phyloP scores from a whole-genome alignment of 2,888 invertebrate species.

The Cyaniris semiargus region DNA sequence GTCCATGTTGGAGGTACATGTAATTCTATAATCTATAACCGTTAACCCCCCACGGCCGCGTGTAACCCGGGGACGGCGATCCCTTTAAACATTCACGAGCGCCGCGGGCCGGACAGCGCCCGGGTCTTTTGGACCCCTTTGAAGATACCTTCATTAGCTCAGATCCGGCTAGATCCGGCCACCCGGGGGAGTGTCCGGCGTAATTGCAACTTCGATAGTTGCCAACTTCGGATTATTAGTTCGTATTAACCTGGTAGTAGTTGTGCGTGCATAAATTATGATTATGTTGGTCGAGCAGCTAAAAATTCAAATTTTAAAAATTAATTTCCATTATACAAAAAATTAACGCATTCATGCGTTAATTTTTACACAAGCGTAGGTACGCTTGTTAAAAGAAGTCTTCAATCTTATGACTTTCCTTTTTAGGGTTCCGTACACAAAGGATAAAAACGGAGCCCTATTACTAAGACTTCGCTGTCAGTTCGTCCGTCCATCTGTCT shows the following conservation, averaged over 20 bases:
- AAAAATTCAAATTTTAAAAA: not conserved
- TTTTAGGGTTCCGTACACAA: too few species aligned
- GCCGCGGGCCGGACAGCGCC: constrained; percentile 61
- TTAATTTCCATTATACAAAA: too few species aligned
- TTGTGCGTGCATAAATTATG: not conserved
- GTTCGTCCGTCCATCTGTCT: not conserved
- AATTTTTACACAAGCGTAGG: too few species aligned
- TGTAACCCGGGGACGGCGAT: constrained; percentile 46
- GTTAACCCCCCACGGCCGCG: constrained; percentile 38
- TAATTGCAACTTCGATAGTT: constrained; percentile 40
- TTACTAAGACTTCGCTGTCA: not conserved
- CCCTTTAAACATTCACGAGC: constrained; percentile 74
- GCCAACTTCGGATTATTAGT: constrained; percentile 5
- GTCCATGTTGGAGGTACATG: not conserved
- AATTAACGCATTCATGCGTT: too few species aligned
- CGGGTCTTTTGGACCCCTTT: constrained; percentile 66
- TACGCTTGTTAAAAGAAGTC: too few species aligned
- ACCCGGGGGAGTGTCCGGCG: constrained; percentile 51
- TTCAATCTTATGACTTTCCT: too few species aligned
- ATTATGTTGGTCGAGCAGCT: not conserved
- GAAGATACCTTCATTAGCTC: constrained; percentile 77
- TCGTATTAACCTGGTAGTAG: constrained; percentile 2
- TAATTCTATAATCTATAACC: constrained; percentile 33
- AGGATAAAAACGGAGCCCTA: too few species aligned
- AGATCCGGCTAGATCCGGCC: constrained; percentile 58